Percentiles rank a stretch among this genome's conserved stretches.
These are phyloP conservation scores for Rhynchophorus ferrugineus DNA, from an alignment of 1,140 invertebrate genomes.

Conservation along the genomic window DNA sequence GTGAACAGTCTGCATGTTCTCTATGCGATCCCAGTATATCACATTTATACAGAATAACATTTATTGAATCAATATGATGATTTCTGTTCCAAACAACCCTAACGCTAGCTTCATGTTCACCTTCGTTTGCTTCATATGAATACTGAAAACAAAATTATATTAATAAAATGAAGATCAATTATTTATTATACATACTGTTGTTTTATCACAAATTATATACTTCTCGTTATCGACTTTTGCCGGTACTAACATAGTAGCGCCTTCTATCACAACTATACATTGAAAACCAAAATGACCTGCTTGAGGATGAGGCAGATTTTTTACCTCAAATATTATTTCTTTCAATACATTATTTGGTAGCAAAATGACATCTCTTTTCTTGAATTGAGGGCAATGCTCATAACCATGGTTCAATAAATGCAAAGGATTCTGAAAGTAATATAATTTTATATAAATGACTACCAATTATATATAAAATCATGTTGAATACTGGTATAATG, in stretches of 20 bases:
- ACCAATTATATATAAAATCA: neutral
- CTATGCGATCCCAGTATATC: constrained; percentile 85
- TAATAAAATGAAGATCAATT: neutral
- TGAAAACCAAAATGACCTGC: constrained; percentile 80
- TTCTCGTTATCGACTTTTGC: constrained; percentile 75
- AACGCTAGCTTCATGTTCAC: constrained; percentile 81
- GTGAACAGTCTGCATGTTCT: constrained; percentile 87
- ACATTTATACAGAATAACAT: constrained; percentile 89
- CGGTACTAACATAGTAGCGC: constrained; percentile 78
- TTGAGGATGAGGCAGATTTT: constrained; percentile 82
- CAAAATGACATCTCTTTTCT: constrained; percentile 56
- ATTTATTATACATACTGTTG: constrained; percentile 58
- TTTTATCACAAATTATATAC: constrained; percentile 83
- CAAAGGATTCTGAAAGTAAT: constrained; percentile 56
- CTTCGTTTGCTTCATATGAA: constrained; percentile 77
- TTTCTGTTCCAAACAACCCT: constrained; percentile 88
- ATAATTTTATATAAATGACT: constrained; percentile 1
- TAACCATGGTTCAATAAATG: constrained; percentile 65
- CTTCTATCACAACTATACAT: constrained; percentile 86
- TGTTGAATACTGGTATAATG: too few relatives aligned
- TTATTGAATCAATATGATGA: constrained; percentile 84
- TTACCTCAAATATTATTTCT: constrained; percentile 80
- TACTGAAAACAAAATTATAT: constrained; percentile 48
- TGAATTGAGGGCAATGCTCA: constrained; percentile 74
- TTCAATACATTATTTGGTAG: constrained; percentile 82